Conservation (phyloP, 2,113 vertebrate species). For the Bos indicus region DNA sequence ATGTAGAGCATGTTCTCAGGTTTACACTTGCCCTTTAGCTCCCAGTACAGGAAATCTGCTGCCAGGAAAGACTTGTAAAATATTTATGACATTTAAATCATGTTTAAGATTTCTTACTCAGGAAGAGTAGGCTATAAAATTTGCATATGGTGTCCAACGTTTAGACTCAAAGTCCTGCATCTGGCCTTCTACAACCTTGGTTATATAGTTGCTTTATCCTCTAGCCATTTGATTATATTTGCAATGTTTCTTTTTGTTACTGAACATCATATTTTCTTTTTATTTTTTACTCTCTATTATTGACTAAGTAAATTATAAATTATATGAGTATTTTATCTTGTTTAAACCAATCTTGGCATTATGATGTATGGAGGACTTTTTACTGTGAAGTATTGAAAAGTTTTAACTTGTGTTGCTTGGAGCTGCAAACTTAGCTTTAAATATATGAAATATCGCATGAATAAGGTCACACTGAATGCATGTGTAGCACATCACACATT, state of each 20-base stretch:
- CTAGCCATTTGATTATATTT: background rate
- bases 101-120: constrained; percentile 58
- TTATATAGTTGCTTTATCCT: background rate
- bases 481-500: background rate
- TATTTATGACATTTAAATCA: constrained; percentile 61
- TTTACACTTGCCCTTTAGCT: constrained; percentile 68
- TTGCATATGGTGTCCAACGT: constrained; percentile 58
- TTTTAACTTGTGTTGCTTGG: background rate
- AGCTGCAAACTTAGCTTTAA: background rate
- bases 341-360: background rate
- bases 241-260: background rate
- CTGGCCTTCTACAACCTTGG: background rate
- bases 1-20: constrained; percentile 55
- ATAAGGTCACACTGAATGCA: background rate
- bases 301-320: background rate
- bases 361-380: background rate
- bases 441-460: background rate
- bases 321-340: background rate
- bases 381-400: background rate
- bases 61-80: constrained; percentile 61
- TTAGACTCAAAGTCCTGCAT: constrained; percentile 20
- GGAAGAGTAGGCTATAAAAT: constrained; percentile 44
- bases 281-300: background rate
- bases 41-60: constrained; percentile 59
- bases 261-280: background rate